Base-by-base conservation (phyloP, 2,113 vertebrate genomes). In the Bettongia penicillata region DNA sequence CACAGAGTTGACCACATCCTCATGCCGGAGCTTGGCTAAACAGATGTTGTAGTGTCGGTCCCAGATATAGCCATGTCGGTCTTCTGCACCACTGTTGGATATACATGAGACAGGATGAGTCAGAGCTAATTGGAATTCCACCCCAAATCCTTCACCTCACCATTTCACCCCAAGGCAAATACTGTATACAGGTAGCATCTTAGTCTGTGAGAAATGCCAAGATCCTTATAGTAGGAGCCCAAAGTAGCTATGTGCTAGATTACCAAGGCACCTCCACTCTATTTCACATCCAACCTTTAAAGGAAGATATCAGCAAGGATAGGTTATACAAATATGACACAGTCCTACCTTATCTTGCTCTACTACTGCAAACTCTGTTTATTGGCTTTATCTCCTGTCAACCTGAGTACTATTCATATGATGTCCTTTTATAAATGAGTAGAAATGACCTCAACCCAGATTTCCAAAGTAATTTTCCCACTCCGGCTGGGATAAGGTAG, bases 31-130 rank as follows among this genome's bases (percentile, higher is more conserved):
- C 6, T 99, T 99, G 0, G 99, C 99, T 98, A 99, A 97, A 94
- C 99, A 99, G 99, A 99, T 99, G 98, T 99, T 99, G 94, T 99
- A 99, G 97, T 99, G 99, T 0, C 99, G 99, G 98, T 99, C 99
- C 99, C 99, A 99, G 98, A 99, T 99, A 98, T 99, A 99, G 96
- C 99, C 99, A 0, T 99, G 99, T 51, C 99, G 99, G 98, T 99
- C 99, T 97, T 99, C 99, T 0, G 99, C 99, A 51, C 99, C 99
- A 0, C 99, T 99, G 96, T 0, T 0, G 53, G 93, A 89, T 0
- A 91, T 57, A 26, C 4, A 0, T 96, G 37, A 97, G 91, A 52
- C 23, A 1, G 14, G 8, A 24, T 23, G 22, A 48, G 84, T 43
- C 77, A 53, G 25, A 91, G 89, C 91, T 0, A 24, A 48, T 4